Percentiles rank a stretch among this genome's conserved stretches.
Conservation (phyloP, 2,113 vertebrate genomes). For the Sapajus apella region DNA sequence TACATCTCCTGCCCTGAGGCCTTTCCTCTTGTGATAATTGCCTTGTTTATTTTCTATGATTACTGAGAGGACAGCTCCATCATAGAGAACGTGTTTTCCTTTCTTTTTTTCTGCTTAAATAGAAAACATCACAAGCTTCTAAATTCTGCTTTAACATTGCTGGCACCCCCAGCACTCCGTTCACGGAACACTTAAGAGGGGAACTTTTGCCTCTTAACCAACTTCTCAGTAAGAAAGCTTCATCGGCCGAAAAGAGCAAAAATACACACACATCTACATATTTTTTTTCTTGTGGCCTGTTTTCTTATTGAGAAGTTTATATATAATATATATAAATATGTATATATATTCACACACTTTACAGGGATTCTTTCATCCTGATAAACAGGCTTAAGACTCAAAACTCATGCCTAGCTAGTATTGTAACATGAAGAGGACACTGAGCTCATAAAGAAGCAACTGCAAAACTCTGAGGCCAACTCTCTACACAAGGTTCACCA, state of each 20-base stretch:
- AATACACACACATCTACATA: neutral
- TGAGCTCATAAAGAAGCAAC: neutral
- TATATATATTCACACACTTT: neutral
- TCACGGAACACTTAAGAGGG: neutral
- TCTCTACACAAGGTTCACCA: neutral
- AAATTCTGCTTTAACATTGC: neutral
- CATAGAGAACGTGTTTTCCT: neutral
- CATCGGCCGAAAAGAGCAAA: neutral
- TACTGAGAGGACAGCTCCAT: neutral
- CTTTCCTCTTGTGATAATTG: neutral
- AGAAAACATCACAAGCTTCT: slow-evolving; percentile 28
- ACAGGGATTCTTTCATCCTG: slow-evolving; percentile 2
- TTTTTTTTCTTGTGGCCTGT: neutral
- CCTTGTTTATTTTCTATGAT: neutral
- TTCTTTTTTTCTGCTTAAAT: neutral
- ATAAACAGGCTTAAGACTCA: neutral
- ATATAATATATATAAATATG: neutral
- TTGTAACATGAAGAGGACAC: neutral
- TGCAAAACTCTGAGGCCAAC: neutral
- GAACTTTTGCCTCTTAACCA: neutral
- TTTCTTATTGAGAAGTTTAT: neutral
- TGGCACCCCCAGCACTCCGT: neutral
- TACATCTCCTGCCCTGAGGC: neutral
- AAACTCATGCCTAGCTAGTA: neutral
- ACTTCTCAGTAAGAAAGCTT: neutral